Percentiles rank a stretch among this genome's conserved stretches.
Evolutionary conservation across 2,797 vertebrate species (phyloP).

Genomic region (Ficedula albicollis): DNA sequence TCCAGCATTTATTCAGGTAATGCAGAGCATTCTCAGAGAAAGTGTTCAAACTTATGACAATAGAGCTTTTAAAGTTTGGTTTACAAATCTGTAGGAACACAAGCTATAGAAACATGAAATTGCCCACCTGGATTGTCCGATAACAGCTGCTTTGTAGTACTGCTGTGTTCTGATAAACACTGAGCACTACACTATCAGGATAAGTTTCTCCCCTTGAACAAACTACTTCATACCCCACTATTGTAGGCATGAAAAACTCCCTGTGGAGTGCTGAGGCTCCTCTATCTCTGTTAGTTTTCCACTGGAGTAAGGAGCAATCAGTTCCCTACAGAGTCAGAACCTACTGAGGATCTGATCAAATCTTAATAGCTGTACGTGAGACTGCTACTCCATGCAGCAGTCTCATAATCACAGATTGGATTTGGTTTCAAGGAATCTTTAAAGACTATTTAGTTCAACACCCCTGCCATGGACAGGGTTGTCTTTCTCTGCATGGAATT

Average conservation of each 20-base stretch:
- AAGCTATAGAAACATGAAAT: background rate
- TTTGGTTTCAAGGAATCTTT: background rate
- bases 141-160: background rate
- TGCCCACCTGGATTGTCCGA: background rate
- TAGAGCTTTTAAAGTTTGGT: background rate
- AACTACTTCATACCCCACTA: background rate
- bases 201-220: background rate
- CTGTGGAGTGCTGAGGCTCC: background rate
- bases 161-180: background rate
- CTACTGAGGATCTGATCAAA: background rate
- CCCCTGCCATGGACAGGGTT: background rate
- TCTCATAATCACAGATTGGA: background rate
- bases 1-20: constrained; percentile 74
- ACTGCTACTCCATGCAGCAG: background rate
- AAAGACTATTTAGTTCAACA: background rate
- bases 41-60: background rate
- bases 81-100: background rate
- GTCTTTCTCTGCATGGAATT: background rate
- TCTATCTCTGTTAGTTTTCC: background rate
- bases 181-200: background rate
- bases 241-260: background rate
- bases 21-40: background rate
- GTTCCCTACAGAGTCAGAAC: background rate
- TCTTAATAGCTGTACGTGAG: background rate
- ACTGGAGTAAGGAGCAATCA: background rate